Evolutionary conservation across 2,888 invertebrate genomes (phyloP).

Genomic region (Idaea straminata): DNA sequence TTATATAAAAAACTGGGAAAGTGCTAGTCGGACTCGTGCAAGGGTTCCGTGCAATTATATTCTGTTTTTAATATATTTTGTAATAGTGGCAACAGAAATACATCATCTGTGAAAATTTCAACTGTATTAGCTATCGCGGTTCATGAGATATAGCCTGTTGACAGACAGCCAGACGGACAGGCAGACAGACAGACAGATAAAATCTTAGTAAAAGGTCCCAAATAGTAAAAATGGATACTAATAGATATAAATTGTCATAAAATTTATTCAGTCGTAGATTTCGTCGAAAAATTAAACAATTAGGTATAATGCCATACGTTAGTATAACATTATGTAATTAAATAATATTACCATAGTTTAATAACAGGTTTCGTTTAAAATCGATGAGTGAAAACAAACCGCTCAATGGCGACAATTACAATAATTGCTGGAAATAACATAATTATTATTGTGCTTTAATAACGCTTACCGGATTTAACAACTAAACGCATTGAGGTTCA

Average conservation of each 20-base stretch:
- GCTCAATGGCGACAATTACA: background rate
- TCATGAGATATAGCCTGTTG: too few species aligned
- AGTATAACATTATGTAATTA: background rate
- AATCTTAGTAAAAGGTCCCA: background rate
- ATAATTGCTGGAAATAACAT: background rate
- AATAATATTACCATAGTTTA: background rate
- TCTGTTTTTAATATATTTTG: too few species aligned
- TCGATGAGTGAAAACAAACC: constrained; percentile 6
- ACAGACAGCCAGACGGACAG: too few species aligned
- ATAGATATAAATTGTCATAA: background rate
- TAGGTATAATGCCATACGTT: too few species aligned
- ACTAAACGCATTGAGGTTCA: background rate
- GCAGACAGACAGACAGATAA: too few species aligned
- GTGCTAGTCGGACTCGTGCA: too few species aligned
- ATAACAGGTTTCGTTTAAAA: background rate
- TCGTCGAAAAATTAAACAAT: background rate
- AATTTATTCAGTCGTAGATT: too few species aligned
- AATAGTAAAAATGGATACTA: background rate
- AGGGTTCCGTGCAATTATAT: too few species aligned
- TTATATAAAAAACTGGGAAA: too few species aligned
- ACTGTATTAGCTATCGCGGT: too few species aligned
- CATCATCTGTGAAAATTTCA: too few species aligned
- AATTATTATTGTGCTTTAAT: background rate
- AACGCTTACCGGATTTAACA: background rate
- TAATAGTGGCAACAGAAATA: too few species aligned